Percentiles rank a stretch among this genome's conserved stretches.
Conservation (phyloP, 1,140 invertebrate genomes). For the Drosophila dunni region DNA sequence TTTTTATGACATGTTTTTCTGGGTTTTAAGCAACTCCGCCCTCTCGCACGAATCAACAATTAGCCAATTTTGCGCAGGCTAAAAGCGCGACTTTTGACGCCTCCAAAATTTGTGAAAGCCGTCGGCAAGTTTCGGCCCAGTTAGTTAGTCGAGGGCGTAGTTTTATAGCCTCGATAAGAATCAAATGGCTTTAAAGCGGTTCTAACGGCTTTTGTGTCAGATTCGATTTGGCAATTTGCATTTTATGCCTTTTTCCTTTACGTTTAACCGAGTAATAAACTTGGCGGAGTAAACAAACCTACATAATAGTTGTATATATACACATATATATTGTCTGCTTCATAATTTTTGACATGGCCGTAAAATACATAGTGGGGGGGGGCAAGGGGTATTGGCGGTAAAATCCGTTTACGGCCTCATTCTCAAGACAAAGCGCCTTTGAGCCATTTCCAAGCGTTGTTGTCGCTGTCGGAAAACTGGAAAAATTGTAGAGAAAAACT, state of each 20-base stretch:
- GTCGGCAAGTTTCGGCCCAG: constrained; percentile 27
- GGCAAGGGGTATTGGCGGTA: background rate
- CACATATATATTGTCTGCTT: constrained; percentile 13
- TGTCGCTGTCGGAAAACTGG: constrained; percentile 29
- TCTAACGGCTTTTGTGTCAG: constrained; percentile 30
- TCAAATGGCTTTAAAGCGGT: constrained; percentile 25
- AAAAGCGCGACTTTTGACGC: constrained; percentile 43
- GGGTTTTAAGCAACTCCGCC: background rate
- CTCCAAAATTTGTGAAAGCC: constrained; percentile 20
- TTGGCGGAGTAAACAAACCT: background rate
- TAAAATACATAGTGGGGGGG: constrained; percentile 26
- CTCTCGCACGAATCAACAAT: constrained; percentile 2
- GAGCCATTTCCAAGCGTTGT: constrained; percentile 44
- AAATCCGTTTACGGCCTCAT: constrained; percentile 4
- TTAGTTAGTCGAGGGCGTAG: constrained; percentile 39
- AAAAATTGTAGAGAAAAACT: constrained; percentile 33
- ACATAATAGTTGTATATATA: constrained; percentile 30
- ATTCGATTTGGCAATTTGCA: constrained; percentile 42
- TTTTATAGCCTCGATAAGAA: constrained; percentile 33
- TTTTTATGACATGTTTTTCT: background rate
- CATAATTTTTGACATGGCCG: constrained; percentile 51
- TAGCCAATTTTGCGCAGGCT: background rate
- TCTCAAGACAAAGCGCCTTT: constrained; percentile 45
- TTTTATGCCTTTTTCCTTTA: constrained; percentile 1
- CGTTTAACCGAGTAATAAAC: constrained; percentile 7